Base-by-base conservation (phyloP, 2,888 invertebrate species). In the Drosophila macrospina region DNA sequence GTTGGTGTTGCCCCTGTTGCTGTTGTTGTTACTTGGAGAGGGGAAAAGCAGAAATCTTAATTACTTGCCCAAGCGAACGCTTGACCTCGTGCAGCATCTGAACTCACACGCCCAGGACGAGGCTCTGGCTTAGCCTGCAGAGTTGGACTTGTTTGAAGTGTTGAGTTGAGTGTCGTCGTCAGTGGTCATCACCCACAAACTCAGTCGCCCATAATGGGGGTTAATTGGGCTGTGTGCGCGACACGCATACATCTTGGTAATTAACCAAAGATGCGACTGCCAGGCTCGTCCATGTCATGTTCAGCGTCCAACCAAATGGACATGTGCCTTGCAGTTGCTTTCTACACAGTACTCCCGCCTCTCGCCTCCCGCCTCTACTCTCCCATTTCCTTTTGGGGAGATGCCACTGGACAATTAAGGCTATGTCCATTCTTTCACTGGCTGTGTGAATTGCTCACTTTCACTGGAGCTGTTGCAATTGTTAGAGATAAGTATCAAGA, bases 211-310 rank as follows among this genome's bases (percentile, higher is more conserved):
- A 73, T 88, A 84, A 84, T 84, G 83, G 83, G 83, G 83, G 90
- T 90, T 90, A 91, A 90, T 90, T 90, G 90, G 91, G 79, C 88
- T 86, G 83, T 90, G 83, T 80, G 86, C 89, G 84, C 86, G 88
- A 90, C 90, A 91, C 86, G 91, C 90, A 90, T 90, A 88, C 86
- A 90, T 90, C 90, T 91, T 86, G 78, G 89, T 88, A 90, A 90
- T 90, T 91, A 89, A 86, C 82, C 80, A 80, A 87, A 90, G 89
- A 83, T 80, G 89, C 84, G 78, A 85, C 82, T 82, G 78, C 79
- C 78, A 66, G 67, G 54, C 51, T 42, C 61, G 34, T 30, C 69
- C 51, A 56, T 45, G 70, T 54, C 64, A 69, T 60, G 57, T 57
- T 65, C 67, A 65, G 48, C 34, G 30, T 6, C 30, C 41, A 51